Evolutionary conservation across 35 echinoderm and acorn worm genomes (phyloP).

Genomic region (Apostichopus japonicus): DNA sequence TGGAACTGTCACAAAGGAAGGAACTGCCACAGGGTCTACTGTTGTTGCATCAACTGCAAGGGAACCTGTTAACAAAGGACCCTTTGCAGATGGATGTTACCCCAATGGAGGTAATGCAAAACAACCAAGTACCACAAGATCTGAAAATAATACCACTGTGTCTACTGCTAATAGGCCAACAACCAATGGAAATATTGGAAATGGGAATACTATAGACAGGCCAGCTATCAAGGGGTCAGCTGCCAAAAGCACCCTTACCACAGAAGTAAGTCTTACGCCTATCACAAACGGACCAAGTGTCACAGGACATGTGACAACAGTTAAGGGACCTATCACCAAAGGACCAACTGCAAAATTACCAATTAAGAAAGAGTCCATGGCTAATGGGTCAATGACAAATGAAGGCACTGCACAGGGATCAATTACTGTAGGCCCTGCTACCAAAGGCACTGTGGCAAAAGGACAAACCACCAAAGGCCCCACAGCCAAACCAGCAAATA

Average conservation of each 20-base stretch:
- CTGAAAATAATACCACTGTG: background rate
- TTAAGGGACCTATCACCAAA: background rate
- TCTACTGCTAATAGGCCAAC: background rate
- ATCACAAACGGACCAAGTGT: background rate
- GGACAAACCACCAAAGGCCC: background rate
- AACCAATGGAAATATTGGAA: background rate
- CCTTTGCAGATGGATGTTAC: background rate
- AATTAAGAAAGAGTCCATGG: background rate
- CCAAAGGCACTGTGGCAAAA: background rate
- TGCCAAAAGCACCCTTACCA: background rate
- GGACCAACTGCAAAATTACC: background rate
- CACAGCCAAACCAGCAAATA: background rate
- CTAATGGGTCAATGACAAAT: background rate
- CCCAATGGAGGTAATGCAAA: background rate
- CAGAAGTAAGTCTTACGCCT: background rate
- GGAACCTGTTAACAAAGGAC: background rate
- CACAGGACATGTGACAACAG: no score
- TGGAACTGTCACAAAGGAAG: background rate
- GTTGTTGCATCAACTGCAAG: background rate
- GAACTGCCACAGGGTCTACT: background rate
- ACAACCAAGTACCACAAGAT: no score
- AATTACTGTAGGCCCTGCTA: background rate
- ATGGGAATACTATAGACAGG: background rate
- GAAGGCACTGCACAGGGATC: background rate
- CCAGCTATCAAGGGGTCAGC: background rate